phyloP scores from a whole-genome alignment of 1,140 invertebrate species.

The Hyles euphorbiae region DNA sequence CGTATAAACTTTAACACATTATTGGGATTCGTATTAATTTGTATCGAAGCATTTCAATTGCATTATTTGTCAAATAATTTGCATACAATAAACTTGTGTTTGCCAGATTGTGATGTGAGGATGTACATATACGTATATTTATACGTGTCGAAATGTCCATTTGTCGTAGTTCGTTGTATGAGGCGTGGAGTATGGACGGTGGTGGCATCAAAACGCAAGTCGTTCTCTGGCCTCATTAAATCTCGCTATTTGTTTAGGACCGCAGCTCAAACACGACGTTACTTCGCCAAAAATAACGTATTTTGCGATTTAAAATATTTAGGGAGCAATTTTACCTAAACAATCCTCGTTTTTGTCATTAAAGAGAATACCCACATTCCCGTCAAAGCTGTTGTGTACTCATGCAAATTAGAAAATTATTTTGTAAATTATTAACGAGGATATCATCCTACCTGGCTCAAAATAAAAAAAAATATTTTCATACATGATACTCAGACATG shows the following conservation, averaged over 20 bases:
- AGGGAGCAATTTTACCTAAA: conserved; percentile 50
- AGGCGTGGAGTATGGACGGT: conserved; percentile 1
- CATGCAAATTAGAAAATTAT: not conserved
- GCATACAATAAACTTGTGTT: too few species aligned
- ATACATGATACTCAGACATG: too few species aligned
- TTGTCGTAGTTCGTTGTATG: not conserved
- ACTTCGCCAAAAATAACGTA: conserved; percentile 52
- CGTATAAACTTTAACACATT: too few species aligned
- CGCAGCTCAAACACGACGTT: conserved; percentile 49
- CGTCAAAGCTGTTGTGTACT: not conserved
- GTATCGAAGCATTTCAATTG: too few species aligned
- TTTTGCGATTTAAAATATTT: conserved; percentile 67
- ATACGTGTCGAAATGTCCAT: too few species aligned
- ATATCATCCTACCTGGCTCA: too few species aligned
- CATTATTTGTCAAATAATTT: too few species aligned
- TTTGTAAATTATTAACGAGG: not conserved
- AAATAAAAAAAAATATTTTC: too few species aligned
- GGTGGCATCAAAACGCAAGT: conserved; percentile 11
- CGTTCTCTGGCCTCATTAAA: conserved; percentile 56
- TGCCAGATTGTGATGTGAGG: too few species aligned
- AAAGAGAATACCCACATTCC: not conserved
- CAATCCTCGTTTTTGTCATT: conserved; percentile 15
- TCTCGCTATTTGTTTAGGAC: conserved; percentile 63
- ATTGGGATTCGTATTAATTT: too few species aligned
- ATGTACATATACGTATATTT: too few species aligned